These are phyloP conservation scores for Carettochelys insculpta DNA, from an alignment of 2,113 vertebrate species.

Conservation along the genomic window DNA sequence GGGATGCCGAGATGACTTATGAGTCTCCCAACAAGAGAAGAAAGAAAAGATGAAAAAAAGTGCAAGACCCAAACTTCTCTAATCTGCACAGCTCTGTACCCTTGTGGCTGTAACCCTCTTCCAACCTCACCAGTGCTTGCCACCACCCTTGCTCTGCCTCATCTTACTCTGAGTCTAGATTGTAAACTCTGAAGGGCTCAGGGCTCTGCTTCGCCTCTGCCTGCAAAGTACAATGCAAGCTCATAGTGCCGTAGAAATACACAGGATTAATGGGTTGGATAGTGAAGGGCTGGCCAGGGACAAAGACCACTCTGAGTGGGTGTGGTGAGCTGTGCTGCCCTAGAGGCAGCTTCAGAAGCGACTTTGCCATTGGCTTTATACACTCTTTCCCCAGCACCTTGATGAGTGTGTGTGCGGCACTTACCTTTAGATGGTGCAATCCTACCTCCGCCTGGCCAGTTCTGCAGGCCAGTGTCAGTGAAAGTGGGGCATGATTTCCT, in stretches of 20 bases:
- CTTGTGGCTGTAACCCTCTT: background rate
- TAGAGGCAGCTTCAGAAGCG: background rate
- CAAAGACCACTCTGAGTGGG: background rate
- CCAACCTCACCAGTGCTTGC: background rate
- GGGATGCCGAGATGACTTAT: background rate
- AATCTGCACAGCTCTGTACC: background rate
- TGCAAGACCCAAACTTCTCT: background rate
- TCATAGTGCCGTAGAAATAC: background rate
- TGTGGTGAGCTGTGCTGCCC: too few species aligned
- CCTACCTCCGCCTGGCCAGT: background rate
- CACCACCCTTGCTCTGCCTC: background rate
- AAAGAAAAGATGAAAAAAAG: background rate
- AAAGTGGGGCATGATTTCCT: background rate
- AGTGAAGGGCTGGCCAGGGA: background rate
- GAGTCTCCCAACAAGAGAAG: background rate
- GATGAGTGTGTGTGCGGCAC: background rate
- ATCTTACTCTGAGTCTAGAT: background rate
- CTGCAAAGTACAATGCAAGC: background rate
- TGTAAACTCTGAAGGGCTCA: background rate
- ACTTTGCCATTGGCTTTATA: background rate
- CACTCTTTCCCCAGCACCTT: background rate
- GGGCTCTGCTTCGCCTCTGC: background rate
- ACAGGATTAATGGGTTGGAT: background rate
- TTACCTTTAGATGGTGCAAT: background rate
- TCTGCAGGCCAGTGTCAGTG: background rate